Evolutionary conservation across 2,113 vertebrate genomes (phyloP), one percentile per base, ranked within the genome.

Genomic region (Chamaetylas fuelleborni): DNA sequence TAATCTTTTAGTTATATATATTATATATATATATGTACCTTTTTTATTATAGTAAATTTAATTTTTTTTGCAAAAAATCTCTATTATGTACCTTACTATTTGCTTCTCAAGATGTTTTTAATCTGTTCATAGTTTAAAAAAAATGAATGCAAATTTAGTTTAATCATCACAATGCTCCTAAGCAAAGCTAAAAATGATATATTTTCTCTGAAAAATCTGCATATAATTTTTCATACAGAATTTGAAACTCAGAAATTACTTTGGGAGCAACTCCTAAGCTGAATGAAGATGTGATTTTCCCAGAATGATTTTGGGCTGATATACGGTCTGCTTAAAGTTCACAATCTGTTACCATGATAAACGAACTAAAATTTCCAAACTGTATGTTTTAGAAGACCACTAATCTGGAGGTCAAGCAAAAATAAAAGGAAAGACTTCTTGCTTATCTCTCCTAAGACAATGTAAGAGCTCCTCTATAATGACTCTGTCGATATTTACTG

Each of bases 401-500:
- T 18, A 42, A 42, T 71, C 18, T 78, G 42, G 36, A 77, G 70
- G 74, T 89, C 82, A 94, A 66, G 33, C 31, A 36, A 74, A 14
- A 73, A 67, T 90, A 81, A 93, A 90, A 95, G 19, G 60, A 85
- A 93, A 88, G n/a, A 64, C 6, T 81, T 91, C 42, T 82, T 84
- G 65, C 87, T 92, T 96, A 77, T 65, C 31, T 96, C 16, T 85
- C 57, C 45, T 80, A 87, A 94, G 77, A 78, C 51, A 40, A 73
- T 19, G 10, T 53, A 88, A 73, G 70, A 93, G 56, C 71, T 96
- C 77, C 95, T 97, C 86, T 72, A 69, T 96, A 97, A 96, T 88
- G 74, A 90, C 70, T 96, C 86, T 57, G 28, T 89, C 65, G 86
- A 96, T 47, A 77, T 97, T 98, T 97, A 47, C 24, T 88, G 78